phyloP scores from a whole-genome alignment of 2,888 invertebrate genomes.

The Noctua pronuba region DNA sequence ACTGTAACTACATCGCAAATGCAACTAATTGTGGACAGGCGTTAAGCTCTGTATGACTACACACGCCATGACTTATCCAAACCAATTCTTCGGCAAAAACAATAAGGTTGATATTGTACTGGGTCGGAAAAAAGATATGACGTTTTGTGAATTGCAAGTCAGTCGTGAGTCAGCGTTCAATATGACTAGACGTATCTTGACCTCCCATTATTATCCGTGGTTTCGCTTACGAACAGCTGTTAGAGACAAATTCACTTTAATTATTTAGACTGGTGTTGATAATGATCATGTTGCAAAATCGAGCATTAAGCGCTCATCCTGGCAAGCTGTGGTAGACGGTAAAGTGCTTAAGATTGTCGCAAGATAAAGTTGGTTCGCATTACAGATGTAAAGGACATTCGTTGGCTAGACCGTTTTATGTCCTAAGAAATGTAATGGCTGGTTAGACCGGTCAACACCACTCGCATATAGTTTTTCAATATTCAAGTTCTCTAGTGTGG shows the following conservation, averaged over 20 bases:
- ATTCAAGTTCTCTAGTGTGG: neutral
- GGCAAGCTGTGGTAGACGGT: slow-evolving; percentile 12
- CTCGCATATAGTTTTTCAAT: neutral
- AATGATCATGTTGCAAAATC: slow-evolving; percentile 51
- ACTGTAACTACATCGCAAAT: slow-evolving; percentile 71
- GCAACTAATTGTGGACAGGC: slow-evolving; percentile 71
- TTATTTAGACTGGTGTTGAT: slow-evolving; percentile 35
- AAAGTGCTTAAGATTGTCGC: slow-evolving; percentile 44
- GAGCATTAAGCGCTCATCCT: slow-evolving; percentile 29
- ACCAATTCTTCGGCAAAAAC: slow-evolving; percentile 19
- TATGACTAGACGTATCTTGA: slow-evolving; percentile 85
- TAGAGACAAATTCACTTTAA: slow-evolving; percentile 58
- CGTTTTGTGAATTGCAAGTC: slow-evolving; percentile 50
- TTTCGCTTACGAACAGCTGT: slow-evolving; percentile 74
- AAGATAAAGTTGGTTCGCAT: slow-evolving; percentile 39
- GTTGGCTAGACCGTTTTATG: slow-evolving; percentile 33
- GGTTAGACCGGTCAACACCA: slow-evolving; percentile 16
- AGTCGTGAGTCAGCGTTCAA: slow-evolving; percentile 82
- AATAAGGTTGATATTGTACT: slow-evolving; percentile 51
- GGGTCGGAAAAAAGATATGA: slow-evolving; percentile 48
- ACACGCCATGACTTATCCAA: slow-evolving; percentile 37
- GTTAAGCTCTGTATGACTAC: slow-evolving; percentile 51
- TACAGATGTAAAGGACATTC: slow-evolving; percentile 37
- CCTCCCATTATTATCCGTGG: slow-evolving; percentile 75
- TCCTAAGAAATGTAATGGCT: slow-evolving; percentile 20